These are phyloP conservation scores for Steinernema hermaphroditum DNA, from an alignment of 2,888 invertebrate species.

Conservation along the genomic window DNA sequence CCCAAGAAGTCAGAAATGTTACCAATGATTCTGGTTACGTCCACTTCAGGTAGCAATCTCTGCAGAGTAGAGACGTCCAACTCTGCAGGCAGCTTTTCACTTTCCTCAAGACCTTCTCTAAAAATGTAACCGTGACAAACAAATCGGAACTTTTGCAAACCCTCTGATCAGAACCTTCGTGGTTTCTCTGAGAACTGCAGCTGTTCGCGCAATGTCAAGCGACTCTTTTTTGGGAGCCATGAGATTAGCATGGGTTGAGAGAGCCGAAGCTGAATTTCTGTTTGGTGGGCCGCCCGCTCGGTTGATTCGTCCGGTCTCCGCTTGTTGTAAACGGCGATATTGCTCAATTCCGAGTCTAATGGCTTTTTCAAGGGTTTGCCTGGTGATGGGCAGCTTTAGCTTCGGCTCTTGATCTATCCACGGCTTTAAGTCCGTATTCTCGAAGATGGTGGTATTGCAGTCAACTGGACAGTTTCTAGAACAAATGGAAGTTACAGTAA, in stretches of 20 bases:
- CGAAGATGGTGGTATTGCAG: constrained; percentile 57
- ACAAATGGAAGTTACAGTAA: no score
- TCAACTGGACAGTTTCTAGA: constrained; percentile 62
- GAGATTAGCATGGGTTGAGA: constrained; percentile 59
- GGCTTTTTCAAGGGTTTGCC: constrained; percentile 62
- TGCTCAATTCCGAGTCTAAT: constrained; percentile 60
- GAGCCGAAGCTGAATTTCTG: constrained; percentile 48
- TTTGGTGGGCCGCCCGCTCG: constrained; percentile 36
- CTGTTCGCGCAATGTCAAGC: constrained; percentile 61
- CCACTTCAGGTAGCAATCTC: constrained; percentile 61
- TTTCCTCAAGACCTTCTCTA: constrained; percentile 53
- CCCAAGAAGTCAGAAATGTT: constrained; percentile 59
- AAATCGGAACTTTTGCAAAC: constrained; percentile 40
- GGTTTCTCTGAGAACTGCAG: constrained; percentile 61
- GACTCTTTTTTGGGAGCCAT: constrained; percentile 65
- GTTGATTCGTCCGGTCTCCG: constrained; percentile 54
- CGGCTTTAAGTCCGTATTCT: constrained; percentile 44
- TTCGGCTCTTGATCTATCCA: constrained; percentile 64
- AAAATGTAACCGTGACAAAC: constrained; percentile 3
- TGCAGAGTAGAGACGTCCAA: constrained; percentile 60
- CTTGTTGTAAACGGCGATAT: constrained; percentile 54
- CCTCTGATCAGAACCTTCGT: constrained; percentile 64
- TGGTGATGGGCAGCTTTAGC: constrained; percentile 59
- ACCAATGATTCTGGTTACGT: constrained; percentile 59
- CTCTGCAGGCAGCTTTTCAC: constrained; percentile 59